Evolutionary conservation across 2,797 vertebrate genomes (phyloP), one percentile per base, ranked within the genome.

Genomic region (Melanotaenia trifasciata): DNA sequence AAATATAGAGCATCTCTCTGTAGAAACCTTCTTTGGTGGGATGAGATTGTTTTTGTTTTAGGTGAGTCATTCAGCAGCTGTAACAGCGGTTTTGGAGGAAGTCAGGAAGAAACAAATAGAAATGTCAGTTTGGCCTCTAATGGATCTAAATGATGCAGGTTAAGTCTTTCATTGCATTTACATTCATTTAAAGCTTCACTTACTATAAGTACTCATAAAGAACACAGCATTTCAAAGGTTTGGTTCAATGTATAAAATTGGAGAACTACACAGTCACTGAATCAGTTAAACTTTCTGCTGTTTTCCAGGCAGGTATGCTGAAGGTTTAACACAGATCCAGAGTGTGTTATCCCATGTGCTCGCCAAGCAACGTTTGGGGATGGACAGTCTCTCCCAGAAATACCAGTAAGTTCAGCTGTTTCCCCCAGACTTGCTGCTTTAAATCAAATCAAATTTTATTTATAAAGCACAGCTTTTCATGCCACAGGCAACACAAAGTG

Each of bases 311-410:
- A 79, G 36, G 73, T 84, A 12, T 63, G n/a, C n/a, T 5, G 28
- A 40, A 7, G 90, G 84, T 65, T 89, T 96, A 30, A 85, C 71
- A 72, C 75, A 94, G 30, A 89, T 95, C 75, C 94, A 96, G 78
- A 79, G 62, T 26, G 33, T 87, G 67, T 85, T 96, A 89, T 90
- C 84, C 70, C 74, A 92, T 60, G 75, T 93, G 58, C 90, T 96
- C 76, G 35, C 66, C 70, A 92, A 92, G 58, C 96, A 96, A 76
- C 94, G 91, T 62, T 76, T 79, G 22, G 94, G 95, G 90, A 96
- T 92, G 40, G 91, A 95, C 78, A 67, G 77, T 2, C 86, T 97
- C 64, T 83, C 88, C 84, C 91, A 88, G 80, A 95, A 93, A 81
- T 95, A 91, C 86, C 84, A 92, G 96, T 97, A 78, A 91, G 90